These are phyloP conservation scores for Atta colombica DNA, from an alignment of 1,140 invertebrate genomes.

Conservation along the genomic window DNA sequence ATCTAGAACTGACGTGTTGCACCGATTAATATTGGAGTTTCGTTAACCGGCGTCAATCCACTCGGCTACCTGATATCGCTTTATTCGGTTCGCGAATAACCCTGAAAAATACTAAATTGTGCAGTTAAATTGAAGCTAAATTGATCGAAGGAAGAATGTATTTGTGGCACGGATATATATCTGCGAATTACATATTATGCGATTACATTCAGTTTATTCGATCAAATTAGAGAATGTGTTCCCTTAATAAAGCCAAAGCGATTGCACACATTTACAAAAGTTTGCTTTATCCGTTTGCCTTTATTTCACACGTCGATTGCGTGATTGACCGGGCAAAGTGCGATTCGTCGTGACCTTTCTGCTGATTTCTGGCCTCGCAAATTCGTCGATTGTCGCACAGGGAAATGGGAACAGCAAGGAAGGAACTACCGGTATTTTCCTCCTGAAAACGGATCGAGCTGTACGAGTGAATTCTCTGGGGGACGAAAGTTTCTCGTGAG, in stretches of 20 bases:
- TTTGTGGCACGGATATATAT: not conserved
- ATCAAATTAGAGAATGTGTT: not conserved
- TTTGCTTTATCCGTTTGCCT: not conserved
- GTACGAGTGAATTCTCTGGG: not conserved
- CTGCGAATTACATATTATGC: not conserved
- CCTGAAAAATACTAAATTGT: not conserved
- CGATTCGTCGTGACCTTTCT: not conserved
- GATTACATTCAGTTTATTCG: constrained; percentile 5
- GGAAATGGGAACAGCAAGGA: constrained; percentile 22
- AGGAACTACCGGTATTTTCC: not conserved
- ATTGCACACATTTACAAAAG: not conserved
- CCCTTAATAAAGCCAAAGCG: not conserved
- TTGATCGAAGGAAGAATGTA: not conserved
- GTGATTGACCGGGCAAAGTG: not conserved
- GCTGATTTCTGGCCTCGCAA: constrained; percentile 7
- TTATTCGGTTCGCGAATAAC: not conserved
- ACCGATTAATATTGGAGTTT: constrained; percentile 47
- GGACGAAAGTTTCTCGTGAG: constrained; percentile 5
- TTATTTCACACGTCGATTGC: not conserved
- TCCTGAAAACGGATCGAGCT: not conserved
- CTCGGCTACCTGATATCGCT: constrained; percentile 18
- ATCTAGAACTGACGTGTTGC: constrained; percentile 12
- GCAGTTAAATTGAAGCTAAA: not conserved
- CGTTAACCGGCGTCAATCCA: constrained; percentile 47
- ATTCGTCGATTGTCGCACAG: constrained; percentile 9